Evolutionary conservation across 2,888 invertebrate species (phyloP).

Genomic region (Meteorus colon): DNA sequence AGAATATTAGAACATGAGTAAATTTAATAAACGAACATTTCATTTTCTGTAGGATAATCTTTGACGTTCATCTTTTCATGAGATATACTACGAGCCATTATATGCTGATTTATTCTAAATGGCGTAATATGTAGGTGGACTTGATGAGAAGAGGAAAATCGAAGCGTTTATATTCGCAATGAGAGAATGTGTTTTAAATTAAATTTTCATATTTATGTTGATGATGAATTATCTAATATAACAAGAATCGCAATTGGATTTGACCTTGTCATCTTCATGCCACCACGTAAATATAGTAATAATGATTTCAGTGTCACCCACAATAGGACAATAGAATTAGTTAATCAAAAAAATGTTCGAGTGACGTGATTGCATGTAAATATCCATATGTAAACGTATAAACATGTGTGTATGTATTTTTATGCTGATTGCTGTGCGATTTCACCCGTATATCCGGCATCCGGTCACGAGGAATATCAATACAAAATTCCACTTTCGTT

Average conservation of each 20-base stretch:
- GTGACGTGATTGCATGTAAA: constrained; percentile 28
- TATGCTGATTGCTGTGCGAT: constrained; percentile 12
- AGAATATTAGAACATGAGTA: background rate
- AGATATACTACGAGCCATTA: background rate
- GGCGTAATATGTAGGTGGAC: constrained; percentile 31
- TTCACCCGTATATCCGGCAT: constrained; percentile 60
- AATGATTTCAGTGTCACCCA: background rate
- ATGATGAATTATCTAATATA: constrained; percentile 20
- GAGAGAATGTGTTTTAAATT: constrained; percentile 4
- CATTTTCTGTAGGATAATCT: background rate
- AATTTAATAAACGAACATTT: background rate
- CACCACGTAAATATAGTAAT: constrained; percentile 9
- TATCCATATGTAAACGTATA: constrained; percentile 11
- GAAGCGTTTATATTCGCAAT: background rate
- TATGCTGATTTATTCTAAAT: constrained; percentile 19
- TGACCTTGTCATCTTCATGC: constrained; percentile 27
- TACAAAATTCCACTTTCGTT: constrained; percentile 52
- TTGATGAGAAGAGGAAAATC: constrained; percentile 10
- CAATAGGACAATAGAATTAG: constrained; percentile 29
- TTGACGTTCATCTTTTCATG: background rate
- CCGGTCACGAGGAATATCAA: constrained; percentile 55
- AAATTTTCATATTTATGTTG: constrained; percentile 17
- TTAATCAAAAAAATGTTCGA: constrained; percentile 22
- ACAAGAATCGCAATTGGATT: constrained; percentile 1
- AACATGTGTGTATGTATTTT: background rate